Evolutionary conservation across 1,140 invertebrate species (phyloP).

Genomic region (Drosophila pallidifrons): DNA sequence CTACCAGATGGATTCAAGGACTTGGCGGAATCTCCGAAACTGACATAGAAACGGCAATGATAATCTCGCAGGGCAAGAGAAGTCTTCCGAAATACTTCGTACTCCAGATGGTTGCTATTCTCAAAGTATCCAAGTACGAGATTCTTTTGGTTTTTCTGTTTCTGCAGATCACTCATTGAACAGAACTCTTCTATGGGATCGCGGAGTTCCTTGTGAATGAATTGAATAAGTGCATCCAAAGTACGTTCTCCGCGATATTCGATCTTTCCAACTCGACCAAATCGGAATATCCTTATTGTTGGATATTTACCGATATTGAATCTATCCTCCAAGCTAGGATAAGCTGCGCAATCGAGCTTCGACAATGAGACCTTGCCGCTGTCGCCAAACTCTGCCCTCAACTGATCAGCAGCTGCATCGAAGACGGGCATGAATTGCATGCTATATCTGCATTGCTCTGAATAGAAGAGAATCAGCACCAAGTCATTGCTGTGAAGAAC

Average conservation of each 20-base stretch:
- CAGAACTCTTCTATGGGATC: conserved; percentile 94
- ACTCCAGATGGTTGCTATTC: conserved; percentile 90
- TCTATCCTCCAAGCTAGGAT: conserved; percentile 91
- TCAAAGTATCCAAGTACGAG: conserved; percentile 97
- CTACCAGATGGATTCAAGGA: conserved; percentile 6
- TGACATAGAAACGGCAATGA: conserved; percentile 96
- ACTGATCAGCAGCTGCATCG: conserved; percentile 94
- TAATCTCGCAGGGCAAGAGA: conserved; percentile 95
- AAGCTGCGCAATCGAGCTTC: conserved; percentile 97
- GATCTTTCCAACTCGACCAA: conserved; percentile 95
- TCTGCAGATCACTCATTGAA: conserved; percentile 89
- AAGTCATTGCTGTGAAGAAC: conserved; percentile 35
- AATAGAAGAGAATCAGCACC: conserved; percentile 57
- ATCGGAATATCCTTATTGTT: conserved; percentile 97
- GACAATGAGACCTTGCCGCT: conserved; percentile 94
- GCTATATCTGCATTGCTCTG: conserved; percentile 46
- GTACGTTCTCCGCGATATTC: conserved; percentile 94
- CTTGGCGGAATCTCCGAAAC: conserved; percentile 91
- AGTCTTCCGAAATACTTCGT: conserved; percentile 91
- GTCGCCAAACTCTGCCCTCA: conserved; percentile 90
- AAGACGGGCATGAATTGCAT: conserved; percentile 42
- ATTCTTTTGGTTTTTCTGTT: conserved; percentile 93
- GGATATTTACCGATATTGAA: conserved; percentile 99
- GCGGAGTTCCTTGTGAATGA: conserved; percentile 95
- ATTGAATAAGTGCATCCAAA: conserved; percentile 92